These are phyloP conservation scores for Ctenosaura bakeri DNA, from an alignment of 2,797 vertebrate species.

Conservation along the genomic window DNA sequence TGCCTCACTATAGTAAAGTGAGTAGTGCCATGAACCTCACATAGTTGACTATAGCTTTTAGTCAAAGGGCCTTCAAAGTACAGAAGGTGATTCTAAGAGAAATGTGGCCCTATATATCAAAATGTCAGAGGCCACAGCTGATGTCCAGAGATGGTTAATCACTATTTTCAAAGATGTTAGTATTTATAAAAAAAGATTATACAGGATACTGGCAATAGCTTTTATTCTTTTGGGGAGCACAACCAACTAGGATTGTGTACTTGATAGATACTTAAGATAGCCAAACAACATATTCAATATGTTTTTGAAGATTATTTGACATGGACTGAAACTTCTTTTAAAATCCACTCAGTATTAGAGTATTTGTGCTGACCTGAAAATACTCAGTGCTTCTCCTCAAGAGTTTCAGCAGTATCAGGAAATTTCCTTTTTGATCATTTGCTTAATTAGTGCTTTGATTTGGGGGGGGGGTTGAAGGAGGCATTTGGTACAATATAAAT, in stretches of 20 bases:
- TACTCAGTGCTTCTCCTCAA: no score
- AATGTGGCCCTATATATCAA: not conserved
- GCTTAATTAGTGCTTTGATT: not conserved
- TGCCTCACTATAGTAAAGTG: not conserved
- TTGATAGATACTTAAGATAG: conserved; percentile 15
- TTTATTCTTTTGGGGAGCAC: not conserved
- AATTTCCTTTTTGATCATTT: not conserved
- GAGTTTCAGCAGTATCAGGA: not conserved
- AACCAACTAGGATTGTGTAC: conserved; percentile 16
- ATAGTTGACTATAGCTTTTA: not conserved
- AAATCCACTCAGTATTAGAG: not conserved
- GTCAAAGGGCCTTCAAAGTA: not conserved
- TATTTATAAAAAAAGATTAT: conserved; percentile 6
- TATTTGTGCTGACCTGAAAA: not conserved
- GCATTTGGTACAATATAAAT: not conserved
- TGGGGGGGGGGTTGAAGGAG: not conserved
- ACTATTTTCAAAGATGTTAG: not conserved
- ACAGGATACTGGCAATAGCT: not conserved
- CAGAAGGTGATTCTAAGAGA: conserved; percentile 10
- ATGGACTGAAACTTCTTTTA: not conserved
- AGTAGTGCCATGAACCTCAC: not conserved
- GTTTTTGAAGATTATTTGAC: not conserved
- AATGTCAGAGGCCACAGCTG: not conserved
- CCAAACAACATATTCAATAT: not conserved
- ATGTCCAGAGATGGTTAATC: not conserved